Evolutionary conservation across 1,140 invertebrate genomes (phyloP).

Genomic region (Caenorhabditis brenneri): DNA sequence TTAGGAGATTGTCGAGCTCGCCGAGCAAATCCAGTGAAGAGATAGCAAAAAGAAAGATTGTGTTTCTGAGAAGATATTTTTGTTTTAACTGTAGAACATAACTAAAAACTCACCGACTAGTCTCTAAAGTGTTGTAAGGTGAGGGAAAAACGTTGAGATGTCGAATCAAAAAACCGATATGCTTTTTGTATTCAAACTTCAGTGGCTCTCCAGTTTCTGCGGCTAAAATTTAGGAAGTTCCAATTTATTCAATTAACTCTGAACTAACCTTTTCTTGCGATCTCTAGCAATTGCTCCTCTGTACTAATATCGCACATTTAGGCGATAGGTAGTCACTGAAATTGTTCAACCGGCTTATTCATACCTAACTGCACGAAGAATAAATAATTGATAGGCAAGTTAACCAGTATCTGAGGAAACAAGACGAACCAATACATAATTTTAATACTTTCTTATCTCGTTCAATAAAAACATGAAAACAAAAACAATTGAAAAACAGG

Average conservation of each 20-base stretch:
- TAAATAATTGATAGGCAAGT: background rate
- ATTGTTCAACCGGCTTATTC: background rate
- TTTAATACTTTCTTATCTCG: background rate
- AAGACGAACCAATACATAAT: background rate
- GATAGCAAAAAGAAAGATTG: conserved; percentile 57
- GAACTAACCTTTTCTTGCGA: background rate
- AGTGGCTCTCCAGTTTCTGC: background rate
- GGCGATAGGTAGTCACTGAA: background rate
- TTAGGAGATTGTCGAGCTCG: conserved; percentile 48
- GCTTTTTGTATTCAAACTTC: conserved; percentile 30
- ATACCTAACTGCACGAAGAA: background rate
- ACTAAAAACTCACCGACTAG: conserved; percentile 45
- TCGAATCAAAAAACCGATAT: conserved; percentile 34
- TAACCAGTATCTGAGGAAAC: background rate
- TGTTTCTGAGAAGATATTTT: conserved; percentile 47
- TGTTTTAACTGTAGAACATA: background rate
- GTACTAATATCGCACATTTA: conserved; percentile 34
- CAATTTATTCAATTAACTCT: background rate
- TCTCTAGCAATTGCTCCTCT: conserved; percentile 16
- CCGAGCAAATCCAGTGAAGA: conserved; percentile 51
- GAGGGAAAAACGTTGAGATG: conserved; percentile 46
- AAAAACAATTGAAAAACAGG: background rate
- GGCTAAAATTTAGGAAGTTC: background rate
- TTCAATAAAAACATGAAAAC: background rate
- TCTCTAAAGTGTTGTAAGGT: conserved; percentile 49